A percentile compares a stretch with the other conserved stretches of the same genome.
Evolutionary conservation across 2,888 invertebrate species (phyloP).

Genomic region (Philereme transversata): DNA sequence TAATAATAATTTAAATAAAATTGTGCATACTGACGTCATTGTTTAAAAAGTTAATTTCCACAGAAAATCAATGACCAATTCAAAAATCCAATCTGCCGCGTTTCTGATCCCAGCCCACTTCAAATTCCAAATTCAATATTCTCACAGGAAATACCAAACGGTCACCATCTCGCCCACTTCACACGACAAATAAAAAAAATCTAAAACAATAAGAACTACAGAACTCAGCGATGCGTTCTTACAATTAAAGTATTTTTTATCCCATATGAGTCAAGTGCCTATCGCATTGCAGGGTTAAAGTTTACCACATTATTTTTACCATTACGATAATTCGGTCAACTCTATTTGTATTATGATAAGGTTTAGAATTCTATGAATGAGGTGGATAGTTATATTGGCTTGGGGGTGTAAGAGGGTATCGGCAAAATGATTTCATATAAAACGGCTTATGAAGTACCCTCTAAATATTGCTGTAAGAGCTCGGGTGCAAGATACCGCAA

Average conservation of each 20-base stretch:
- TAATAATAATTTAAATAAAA: too few relatives aligned
- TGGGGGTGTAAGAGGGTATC: slow-evolving; percentile 70
- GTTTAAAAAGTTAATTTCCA: neutral
- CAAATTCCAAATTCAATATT: slow-evolving; percentile 57
- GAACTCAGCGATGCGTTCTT: slow-evolving; percentile 67
- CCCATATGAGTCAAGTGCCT: slow-evolving; percentile 72
- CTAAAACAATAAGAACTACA: slow-evolving; percentile 69
- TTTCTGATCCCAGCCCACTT: slow-evolving; percentile 19
- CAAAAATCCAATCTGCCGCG: slow-evolving; percentile 9
- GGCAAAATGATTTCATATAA: slow-evolving; percentile 73
- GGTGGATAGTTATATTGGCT: slow-evolving; percentile 34
- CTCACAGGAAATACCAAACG: slow-evolving; percentile 70
- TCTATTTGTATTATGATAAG: slow-evolving; percentile 36
- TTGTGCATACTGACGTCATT: too few relatives aligned
- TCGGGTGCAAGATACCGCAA: slow-evolving; percentile 51
- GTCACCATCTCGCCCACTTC: slow-evolving; percentile 39
- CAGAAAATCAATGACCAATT: neutral
- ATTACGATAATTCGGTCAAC: slow-evolving; percentile 18
- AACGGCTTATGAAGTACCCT: slow-evolving; percentile 60
- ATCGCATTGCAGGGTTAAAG: slow-evolving; percentile 65
- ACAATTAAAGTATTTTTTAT: slow-evolving; percentile 71
- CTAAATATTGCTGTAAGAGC: slow-evolving; percentile 60
- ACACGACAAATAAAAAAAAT: slow-evolving; percentile 46
- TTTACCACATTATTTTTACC: slow-evolving; percentile 34
- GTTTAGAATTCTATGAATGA: slow-evolving; percentile 27